Evolutionary conservation across 2,797 vertebrate genomes (phyloP), one percentile per base, ranked within the genome.

Genomic region (Vultur gryphus): DNA sequence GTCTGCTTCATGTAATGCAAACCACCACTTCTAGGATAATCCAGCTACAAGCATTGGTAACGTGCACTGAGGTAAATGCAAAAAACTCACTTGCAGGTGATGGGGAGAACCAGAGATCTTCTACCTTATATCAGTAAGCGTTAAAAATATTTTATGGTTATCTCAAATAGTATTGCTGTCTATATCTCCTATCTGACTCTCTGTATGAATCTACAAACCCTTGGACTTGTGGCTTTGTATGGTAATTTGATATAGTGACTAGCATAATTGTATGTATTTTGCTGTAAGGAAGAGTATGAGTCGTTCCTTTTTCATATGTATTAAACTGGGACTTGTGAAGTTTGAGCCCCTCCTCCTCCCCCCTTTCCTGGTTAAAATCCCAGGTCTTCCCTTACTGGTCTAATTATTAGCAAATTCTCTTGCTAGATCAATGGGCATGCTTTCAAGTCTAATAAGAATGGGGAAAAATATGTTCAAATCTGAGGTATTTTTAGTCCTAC

Each of bases 371-470:
- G 62, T 91, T 92, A 67, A 91, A 97, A 81, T 77, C 35, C 25
- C 33, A 83, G 59, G 24, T 70, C 77, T 71, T 95, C 48, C 43
- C 37, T 95, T 84, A 6, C 49, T 76, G 62, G 71, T 49, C 82
- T 96, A 95, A 95, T 92, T 95, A 97, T 96, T 92, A 97, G 55
- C 28, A 97, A 96, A 97, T 90, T 90, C 55, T 94, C 70, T 92
- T 97, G 75, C 84, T 96, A 93, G 95, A 96, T 96, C 95, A 97
- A 91, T 97, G 86, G 85, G 44, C 58, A 85, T 52, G 43, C 58
- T 97, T 96, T 97, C 90, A 96, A 94, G 37, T 94, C 85, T 96
- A 95, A 90, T 87, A 97, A 96, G 81, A 97, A 87, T 91, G 65
- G 58, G 78, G 49, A 28, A 80, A 76, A 87, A 94, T 79, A 51